A percentile compares a stretch with the other conserved stretches of the same genome.
These are phyloP conservation scores for Sceloporus tristichus DNA, from an alignment of 2,113 vertebrate genomes.

Conservation along the genomic window DNA sequence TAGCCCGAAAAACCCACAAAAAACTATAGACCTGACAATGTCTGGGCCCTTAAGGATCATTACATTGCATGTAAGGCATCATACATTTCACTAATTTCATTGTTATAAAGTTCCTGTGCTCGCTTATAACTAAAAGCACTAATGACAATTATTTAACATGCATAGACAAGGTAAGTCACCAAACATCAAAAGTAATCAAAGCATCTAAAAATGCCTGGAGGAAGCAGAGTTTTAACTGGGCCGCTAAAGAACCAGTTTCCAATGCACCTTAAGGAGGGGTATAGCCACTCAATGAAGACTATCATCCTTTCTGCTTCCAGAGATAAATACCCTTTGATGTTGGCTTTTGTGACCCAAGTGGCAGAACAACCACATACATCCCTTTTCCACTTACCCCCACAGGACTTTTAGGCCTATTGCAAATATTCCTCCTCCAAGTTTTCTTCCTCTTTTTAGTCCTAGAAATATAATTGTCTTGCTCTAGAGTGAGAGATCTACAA, in stretches of 20 bases:
- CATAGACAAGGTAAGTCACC: background rate
- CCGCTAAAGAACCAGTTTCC: background rate
- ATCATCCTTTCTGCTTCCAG: background rate
- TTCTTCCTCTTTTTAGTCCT: no score
- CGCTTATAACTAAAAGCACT: background rate
- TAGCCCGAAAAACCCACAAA: no score
- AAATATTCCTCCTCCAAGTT: no score
- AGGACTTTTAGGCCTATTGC: no score
- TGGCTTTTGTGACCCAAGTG: background rate
- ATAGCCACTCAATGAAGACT: background rate
- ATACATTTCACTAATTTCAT: no score
- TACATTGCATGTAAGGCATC: no score
- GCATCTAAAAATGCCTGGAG: background rate
- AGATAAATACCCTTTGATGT: background rate
- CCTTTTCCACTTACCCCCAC: no score
- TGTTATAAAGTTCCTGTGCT: background rate
- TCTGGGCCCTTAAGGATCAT: no score
- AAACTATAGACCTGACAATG: no score
- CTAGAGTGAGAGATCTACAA: no score
- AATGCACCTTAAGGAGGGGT: background rate
- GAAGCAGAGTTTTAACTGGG: background rate
- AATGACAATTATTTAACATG: background rate
- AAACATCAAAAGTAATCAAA: background rate
- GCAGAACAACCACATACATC: no score
- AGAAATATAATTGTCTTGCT: no score